A percentile compares a stretch with the other conserved stretches of the same genome.
Evolutionary conservation across 2,888 invertebrate genomes (phyloP).

Genomic region (Drosophila greeni): DNA sequence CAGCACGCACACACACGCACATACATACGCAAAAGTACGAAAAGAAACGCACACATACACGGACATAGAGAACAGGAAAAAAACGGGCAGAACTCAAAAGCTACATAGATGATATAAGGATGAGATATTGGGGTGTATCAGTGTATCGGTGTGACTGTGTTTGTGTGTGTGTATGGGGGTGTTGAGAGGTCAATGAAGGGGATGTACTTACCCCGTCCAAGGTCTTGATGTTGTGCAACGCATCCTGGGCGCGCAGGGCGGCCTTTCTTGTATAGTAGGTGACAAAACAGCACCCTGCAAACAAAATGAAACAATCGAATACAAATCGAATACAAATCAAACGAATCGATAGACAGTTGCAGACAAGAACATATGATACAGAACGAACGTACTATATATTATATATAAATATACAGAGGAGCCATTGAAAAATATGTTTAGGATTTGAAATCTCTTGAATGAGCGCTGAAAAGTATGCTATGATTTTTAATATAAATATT

Average conservation of each 20-base stretch:
- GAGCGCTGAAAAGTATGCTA: not conserved
- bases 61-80: slow-evolving; percentile 52
- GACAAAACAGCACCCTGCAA: slow-evolving; percentile 99
- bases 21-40: slow-evolving; percentile 32
- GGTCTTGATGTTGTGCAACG: slow-evolving; percentile 98
- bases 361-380: slow-evolving; percentile 58
- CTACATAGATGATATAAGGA: slow-evolving; percentile 36
- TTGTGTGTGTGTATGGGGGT: not conserved
- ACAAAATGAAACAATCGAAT: slow-evolving; percentile 78
- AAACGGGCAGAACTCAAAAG: slow-evolving; percentile 63
- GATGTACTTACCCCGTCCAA: slow-evolving; percentile 93
- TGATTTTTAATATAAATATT: not conserved
- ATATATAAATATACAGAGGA: slow-evolving; percentile 1
- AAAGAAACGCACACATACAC: slow-evolving; percentile 39
- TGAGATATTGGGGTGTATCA: slow-evolving; percentile 3
- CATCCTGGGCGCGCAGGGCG: slow-evolving; percentile 98
- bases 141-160: slow-evolving; percentile 1
- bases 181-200: not conserved
- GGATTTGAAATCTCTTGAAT: no score
- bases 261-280: slow-evolving; percentile 99
- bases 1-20: slow-evolving; percentile 19
- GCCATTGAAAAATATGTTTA: not conserved
- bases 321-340: slow-evolving; percentile 66
- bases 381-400: slow-evolving; percentile 39
- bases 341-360: slow-evolving; percentile 60